These are phyloP conservation scores for Seira sanloemensis DNA, from an alignment of 2,888 invertebrate species.

Conservation along the genomic window DNA sequence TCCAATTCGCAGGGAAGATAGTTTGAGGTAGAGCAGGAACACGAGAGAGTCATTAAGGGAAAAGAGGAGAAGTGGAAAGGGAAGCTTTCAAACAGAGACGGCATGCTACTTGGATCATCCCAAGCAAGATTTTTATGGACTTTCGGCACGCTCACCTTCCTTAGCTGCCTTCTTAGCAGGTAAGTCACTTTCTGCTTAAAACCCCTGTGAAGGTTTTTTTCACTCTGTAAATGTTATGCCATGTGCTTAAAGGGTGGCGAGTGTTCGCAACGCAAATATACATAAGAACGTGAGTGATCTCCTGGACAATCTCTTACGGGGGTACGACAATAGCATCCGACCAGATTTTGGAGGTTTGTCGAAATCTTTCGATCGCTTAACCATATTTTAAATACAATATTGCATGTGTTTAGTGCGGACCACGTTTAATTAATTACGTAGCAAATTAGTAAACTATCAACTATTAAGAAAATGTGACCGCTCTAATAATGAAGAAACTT, in stretches of 20 bases:
- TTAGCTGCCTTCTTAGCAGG: neutral
- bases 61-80: too few relatives aligned
- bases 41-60: too few relatives aligned
- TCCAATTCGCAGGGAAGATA: too few relatives aligned
- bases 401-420: too few relatives aligned
- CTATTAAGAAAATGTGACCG: too few relatives aligned
- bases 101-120: neutral
- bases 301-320: conserved; percentile 84
- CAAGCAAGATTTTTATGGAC: neutral
- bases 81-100: too few relatives aligned
- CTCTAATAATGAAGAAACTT: too few relatives aligned
- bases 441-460: too few relatives aligned
- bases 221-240: neutral
- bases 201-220: neutral
- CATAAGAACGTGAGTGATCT: conserved; percentile 82
- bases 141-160: neutral
- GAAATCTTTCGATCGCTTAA: too few relatives aligned
- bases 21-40: too few relatives aligned
- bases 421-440: too few relatives aligned
- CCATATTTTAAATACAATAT: too few relatives aligned
- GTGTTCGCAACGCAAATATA: conserved; percentile 37
- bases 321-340: conserved; percentile 88
- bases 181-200: neutral
- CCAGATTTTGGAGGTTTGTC: conserved; percentile 86
- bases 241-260: conserved; percentile 25